phyloP scores from a whole-genome alignment of 1,140 invertebrate species.

The Scaptodrosophila lebanonensis region DNA sequence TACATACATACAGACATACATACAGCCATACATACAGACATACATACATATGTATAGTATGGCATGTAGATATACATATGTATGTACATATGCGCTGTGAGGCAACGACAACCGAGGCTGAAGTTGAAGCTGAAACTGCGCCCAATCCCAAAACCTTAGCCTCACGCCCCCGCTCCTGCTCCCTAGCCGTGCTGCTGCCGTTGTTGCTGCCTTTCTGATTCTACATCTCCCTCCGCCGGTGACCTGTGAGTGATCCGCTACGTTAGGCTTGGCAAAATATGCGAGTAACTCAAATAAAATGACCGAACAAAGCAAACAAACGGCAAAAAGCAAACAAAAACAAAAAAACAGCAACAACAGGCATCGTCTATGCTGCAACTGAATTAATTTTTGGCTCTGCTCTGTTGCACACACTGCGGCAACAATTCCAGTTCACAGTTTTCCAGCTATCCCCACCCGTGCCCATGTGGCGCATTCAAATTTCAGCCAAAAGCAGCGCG shows the following conservation, averaged over 20 bases:
- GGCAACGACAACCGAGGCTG: constrained; percentile 41
- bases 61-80: background rate
- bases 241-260: constrained; percentile 38
- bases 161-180: background rate
- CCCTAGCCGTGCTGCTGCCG: too few relatives aligned
- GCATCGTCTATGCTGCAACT: constrained; percentile 48
- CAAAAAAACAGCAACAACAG: constrained; percentile 2
- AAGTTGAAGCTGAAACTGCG: constrained; percentile 52
- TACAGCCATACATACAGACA: constrained; percentile 7
- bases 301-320: constrained; percentile 57
- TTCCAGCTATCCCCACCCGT: too few relatives aligned
- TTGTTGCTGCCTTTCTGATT: constrained; percentile 37
- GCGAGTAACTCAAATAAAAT: constrained; percentile 19
- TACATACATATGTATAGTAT: constrained; percentile 1
- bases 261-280: constrained; percentile 47
- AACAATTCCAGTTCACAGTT: background rate
- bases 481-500: constrained; percentile 4
- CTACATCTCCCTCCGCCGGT: background rate
- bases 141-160: background rate
- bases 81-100: constrained; percentile 36
- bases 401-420: constrained; percentile 48
- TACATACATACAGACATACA: constrained; percentile 4
- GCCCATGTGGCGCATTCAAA: constrained; percentile 70
- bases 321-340: constrained; percentile 38
- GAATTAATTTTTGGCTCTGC: constrained; percentile 62